Evolutionary conservation across 2,113 vertebrate species (phyloP).

Genomic region (Rhynchomys soricoides): DNA sequence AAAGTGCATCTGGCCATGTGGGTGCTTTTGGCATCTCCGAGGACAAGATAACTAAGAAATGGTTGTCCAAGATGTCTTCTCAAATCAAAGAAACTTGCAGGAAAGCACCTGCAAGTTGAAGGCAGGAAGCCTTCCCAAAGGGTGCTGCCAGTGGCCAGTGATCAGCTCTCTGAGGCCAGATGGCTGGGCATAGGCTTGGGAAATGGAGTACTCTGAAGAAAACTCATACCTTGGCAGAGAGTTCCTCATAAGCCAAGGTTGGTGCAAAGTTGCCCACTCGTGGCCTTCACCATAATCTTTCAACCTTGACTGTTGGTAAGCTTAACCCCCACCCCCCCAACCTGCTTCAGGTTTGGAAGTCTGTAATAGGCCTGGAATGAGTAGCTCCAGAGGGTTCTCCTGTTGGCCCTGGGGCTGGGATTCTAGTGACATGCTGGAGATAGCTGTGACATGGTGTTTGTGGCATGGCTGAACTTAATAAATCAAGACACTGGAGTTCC

Average conservation of each 20-base stretch:
- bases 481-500: neutral
- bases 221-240: neutral
- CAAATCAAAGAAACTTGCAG: neutral
- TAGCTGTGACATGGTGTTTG: too few relatives aligned
- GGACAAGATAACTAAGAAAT: neutral
- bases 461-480: neutral
- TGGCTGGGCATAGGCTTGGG: accelerated
- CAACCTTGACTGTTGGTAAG: neutral
- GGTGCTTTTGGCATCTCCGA: neutral
- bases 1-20: neutral
- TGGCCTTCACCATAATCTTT: accelerated
- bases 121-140: neutral
- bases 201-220: accelerated
- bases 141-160: too few relatives aligned
- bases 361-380: neutral
- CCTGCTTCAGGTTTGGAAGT: neutral
- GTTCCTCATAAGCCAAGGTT: neutral
- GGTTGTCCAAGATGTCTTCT: neutral
- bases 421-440: neutral
- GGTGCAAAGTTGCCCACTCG: accelerated
- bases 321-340: accelerated
- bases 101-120: neutral
- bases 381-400: accelerated
- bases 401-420: neutral
- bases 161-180: neutral